These are phyloP conservation scores for Cardiocondyla obscurior DNA, from an alignment of 1,140 invertebrate species.

Conservation along the genomic window DNA sequence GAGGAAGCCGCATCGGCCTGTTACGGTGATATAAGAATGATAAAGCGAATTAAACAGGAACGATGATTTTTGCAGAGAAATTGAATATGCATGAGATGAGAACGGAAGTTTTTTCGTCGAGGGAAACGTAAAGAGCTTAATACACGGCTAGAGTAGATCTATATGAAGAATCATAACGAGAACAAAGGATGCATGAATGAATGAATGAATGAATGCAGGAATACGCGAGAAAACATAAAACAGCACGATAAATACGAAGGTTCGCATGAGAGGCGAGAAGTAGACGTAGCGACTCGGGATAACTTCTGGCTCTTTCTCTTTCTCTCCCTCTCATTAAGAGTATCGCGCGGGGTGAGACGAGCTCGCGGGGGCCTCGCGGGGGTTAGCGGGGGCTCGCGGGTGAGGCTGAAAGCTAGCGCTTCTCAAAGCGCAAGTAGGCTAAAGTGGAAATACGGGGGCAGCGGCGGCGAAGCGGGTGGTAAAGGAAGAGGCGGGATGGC, in stretches of 20 bases:
- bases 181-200: conserved; percentile 15
- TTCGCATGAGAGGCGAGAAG: conserved; percentile 3
- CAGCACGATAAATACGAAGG: conserved; percentile 37
- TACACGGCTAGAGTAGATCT: background rate
- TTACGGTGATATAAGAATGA: background rate
- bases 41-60: background rate
- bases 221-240: conserved; percentile 21
- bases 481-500: background rate
- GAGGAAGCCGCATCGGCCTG: background rate
- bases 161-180: background rate
- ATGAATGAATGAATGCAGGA: conserved; percentile 44
- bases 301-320: background rate
- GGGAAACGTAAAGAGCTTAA: background rate
- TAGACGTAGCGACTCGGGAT: background rate
- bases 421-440: conserved; percentile 41
- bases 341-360: background rate
- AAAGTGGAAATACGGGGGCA: conserved; percentile 40
- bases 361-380: too few relatives aligned
- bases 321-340: conserved; percentile 13
- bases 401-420: conserved; percentile 24
- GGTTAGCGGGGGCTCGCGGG: conserved; percentile 30
- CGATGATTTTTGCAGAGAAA: background rate
- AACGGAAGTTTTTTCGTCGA: background rate
- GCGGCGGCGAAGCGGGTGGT: conserved; percentile 8
- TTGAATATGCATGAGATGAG: background rate